A percentile compares a stretch with the other conserved stretches of the same genome.
Conservation (phyloP, 2,797 vertebrate genomes). For the Brachymystax lenok region DNA sequence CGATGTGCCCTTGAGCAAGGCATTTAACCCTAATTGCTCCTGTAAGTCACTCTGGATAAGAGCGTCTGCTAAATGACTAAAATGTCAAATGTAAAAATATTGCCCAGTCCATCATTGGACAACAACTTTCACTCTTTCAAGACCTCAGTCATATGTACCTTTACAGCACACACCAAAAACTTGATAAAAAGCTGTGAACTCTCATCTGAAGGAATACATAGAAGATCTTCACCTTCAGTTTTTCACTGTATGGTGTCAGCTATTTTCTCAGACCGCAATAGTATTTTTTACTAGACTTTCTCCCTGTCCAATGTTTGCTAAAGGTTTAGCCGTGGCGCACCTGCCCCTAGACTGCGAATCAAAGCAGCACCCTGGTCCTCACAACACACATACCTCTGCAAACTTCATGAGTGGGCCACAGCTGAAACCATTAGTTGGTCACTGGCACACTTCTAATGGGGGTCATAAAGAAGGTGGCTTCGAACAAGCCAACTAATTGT, state of each 20-base stretch:
- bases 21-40: too few species aligned
- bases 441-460: conserved; percentile 63
- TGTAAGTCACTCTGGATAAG: too few species aligned
- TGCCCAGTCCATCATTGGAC: background rate
- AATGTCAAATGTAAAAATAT: background rate
- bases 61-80: too few species aligned
- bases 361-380: background rate
- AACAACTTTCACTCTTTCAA: background rate
- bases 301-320: conserved; percentile 22
- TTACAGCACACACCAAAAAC: background rate
- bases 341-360: conserved; percentile 36
- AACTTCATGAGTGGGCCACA: conserved; percentile 34
- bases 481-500: conserved; percentile 46
- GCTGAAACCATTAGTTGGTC: conserved; percentile 64
- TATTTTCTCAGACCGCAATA: conserved; percentile 33
- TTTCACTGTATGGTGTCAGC: conserved; percentile 31
- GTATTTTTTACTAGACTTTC: conserved; percentile 36
- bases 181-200: background rate
- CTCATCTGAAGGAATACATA: background rate
- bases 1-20: too few species aligned
- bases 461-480: conserved; percentile 53
- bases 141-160: background rate
- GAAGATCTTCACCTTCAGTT: background rate
- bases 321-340: conserved; percentile 48
- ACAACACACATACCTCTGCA: background rate